phyloP scores from a whole-genome alignment of 64 coral and sea anemone species.

The Pocillopora verrucosa region DNA sequence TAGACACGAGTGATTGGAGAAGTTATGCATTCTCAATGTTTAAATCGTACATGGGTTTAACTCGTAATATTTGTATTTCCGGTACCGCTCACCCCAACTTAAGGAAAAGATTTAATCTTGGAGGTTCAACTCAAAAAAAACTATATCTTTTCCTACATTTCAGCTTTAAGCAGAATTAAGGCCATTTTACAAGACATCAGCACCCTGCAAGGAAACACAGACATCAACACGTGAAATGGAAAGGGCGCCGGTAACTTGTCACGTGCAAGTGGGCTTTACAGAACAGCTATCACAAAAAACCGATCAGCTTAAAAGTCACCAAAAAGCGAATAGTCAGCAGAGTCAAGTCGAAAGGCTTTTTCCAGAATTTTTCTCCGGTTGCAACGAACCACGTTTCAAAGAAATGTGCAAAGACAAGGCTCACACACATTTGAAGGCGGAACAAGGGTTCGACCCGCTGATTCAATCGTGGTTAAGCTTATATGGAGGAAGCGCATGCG shows the following conservation, averaged over 20 bases:
- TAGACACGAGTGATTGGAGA: too few relatives aligned
- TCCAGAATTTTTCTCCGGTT: constrained; percentile 1
- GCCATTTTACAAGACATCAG: background rate
- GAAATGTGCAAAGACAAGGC: background rate
- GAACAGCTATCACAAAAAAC: background rate
- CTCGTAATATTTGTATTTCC: too few relatives aligned
- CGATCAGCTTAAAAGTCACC: background rate
- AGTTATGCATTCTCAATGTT: too few relatives aligned
- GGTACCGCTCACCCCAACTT: too few relatives aligned
- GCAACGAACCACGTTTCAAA: background rate
- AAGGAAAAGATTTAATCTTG: too few relatives aligned
- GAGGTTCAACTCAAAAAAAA: background rate
- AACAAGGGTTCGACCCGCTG: background rate
- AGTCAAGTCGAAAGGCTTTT: constrained; percentile 12
- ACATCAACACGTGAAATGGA: background rate
- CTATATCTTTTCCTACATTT: background rate
- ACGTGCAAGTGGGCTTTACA: background rate
- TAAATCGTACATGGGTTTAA: too few relatives aligned
- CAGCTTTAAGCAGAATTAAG: background rate
- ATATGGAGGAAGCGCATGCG: background rate
- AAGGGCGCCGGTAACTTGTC: background rate
- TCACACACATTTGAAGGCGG: background rate
- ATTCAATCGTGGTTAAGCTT: constrained; percentile 25
- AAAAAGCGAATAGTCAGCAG: background rate
- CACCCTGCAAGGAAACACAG: too few relatives aligned